Evolutionary conservation across 2,797 vertebrate species (phyloP).

Genomic region (Triplophysa bombifrons): DNA sequence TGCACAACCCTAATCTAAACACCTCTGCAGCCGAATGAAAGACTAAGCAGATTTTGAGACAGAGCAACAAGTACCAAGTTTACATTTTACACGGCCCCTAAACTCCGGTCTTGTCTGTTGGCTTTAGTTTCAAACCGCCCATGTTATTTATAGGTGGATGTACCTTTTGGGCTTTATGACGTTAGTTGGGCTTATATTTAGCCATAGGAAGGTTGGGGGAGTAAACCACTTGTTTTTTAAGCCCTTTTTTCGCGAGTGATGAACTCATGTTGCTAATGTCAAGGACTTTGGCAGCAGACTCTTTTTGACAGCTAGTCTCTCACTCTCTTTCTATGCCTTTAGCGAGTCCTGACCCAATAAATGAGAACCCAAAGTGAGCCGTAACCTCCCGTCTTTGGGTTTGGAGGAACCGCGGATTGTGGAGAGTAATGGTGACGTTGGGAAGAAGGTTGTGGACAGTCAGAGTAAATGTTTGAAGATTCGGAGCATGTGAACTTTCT

Average conservation of each 20-base stretch:
- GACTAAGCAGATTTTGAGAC: neutral
- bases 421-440: constrained; percentile 25
- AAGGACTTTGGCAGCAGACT: constrained; percentile 56
- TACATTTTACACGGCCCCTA: neutral
- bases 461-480: constrained; percentile 25
- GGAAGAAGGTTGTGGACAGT: constrained; percentile 7
- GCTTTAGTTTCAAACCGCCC: constrained; percentile 46
- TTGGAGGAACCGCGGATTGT: constrained; percentile 22
- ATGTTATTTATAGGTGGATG: constrained; percentile 60
- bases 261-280: constrained; percentile 63
- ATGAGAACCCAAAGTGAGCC: constrained; percentile 20
- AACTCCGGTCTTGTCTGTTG: constrained; percentile 23
- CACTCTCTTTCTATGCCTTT: constrained; percentile 17
- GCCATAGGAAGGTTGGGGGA: constrained; percentile 42
- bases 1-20: neutral
- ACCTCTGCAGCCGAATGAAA: neutral
- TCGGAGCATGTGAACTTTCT: constrained; percentile 13
- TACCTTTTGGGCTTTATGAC: constrained; percentile 61
- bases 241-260: constrained; percentile 52
- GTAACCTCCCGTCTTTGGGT: constrained; percentile 19
- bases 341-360: constrained; percentile 43
- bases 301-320: constrained; percentile 46
- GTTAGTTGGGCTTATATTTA: constrained; percentile 61
- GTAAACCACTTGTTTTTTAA: constrained; percentile 40
- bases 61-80: too few species aligned